Evolutionary conservation across 1,140 invertebrate genomes (phyloP).

Genomic region (Bombus consobrinus): DNA sequence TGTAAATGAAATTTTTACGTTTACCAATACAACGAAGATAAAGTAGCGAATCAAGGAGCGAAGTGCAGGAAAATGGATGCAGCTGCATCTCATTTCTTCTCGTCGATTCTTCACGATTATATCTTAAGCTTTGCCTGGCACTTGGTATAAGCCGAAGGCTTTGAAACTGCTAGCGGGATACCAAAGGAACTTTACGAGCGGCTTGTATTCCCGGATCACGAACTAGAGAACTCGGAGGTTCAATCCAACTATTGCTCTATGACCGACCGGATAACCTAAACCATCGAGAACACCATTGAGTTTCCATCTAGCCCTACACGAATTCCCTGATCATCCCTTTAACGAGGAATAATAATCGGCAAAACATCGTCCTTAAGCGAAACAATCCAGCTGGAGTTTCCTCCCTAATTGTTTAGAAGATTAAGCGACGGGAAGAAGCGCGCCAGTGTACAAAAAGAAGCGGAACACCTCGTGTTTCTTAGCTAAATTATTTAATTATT

Average conservation of each 20-base stretch:
- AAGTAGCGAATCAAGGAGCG: neutral
- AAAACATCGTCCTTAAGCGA: neutral
- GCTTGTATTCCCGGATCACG: constrained; percentile 9
- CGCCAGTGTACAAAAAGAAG: no score
- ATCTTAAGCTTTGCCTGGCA: neutral
- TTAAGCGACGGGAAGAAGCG: no score
- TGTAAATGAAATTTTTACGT: neutral
- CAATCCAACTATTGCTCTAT: neutral
- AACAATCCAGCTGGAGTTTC: no score
- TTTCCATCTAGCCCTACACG: neutral
- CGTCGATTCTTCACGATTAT: neutral
- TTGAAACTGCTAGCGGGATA: constrained; percentile 9
- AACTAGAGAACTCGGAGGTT: neutral
- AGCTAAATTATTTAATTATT: no score
- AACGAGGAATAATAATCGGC: neutral
- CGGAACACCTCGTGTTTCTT: no score
- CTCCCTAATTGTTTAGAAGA: no score
- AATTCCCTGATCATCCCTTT: neutral
- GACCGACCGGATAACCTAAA: constrained; percentile 1
- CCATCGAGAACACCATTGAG: neutral
- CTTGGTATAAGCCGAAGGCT: neutral
- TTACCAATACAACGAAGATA: neutral
- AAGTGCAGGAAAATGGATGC: no score
- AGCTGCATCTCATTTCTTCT: neutral
- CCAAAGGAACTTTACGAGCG: constrained; percentile 9